Evolutionary conservation across 2,888 invertebrate genomes (phyloP).

Genomic region (Synergus gifuensis): DNA sequence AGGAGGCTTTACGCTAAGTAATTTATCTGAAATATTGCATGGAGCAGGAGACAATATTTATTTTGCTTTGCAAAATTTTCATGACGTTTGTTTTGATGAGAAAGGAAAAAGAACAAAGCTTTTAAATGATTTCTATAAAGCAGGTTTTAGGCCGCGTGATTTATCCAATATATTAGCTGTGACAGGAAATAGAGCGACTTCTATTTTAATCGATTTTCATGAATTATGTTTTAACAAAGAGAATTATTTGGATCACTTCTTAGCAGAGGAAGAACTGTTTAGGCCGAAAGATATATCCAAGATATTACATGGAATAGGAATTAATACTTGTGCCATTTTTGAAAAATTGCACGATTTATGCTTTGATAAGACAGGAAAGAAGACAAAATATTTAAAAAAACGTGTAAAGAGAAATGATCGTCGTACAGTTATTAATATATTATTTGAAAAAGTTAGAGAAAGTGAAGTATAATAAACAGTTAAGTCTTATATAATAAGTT

Average conservation of each 20-base stretch:
- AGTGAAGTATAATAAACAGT: too few species aligned
- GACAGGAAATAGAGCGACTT: constrained; percentile 63
- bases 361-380: constrained; percentile 65
- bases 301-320: constrained; percentile 54
- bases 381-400: constrained; percentile 66
- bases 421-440: too few species aligned
- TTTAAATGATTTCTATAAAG: constrained; percentile 41
- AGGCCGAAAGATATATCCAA: constrained; percentile 61
- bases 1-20: constrained; percentile 54
- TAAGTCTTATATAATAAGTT: too few species aligned
- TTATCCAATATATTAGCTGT: constrained; percentile 66
- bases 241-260: constrained; percentile 65
- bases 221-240: constrained; percentile 65
- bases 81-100: constrained; percentile 64
- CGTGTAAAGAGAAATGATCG: too few species aligned
- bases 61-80: constrained; percentile 65
- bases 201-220: constrained; percentile 66
- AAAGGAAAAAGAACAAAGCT: constrained; percentile 54
- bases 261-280: constrained; percentile 63
- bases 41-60: constrained; percentile 57
- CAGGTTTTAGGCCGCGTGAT: constrained; percentile 56
- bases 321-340: constrained; percentile 53
- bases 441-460: too few species aligned
- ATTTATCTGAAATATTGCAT: constrained; percentile 61
- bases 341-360: constrained; percentile 47